Base-by-base conservation (phyloP, 2,888 invertebrate genomes). In the Proisotoma minuta region DNA sequence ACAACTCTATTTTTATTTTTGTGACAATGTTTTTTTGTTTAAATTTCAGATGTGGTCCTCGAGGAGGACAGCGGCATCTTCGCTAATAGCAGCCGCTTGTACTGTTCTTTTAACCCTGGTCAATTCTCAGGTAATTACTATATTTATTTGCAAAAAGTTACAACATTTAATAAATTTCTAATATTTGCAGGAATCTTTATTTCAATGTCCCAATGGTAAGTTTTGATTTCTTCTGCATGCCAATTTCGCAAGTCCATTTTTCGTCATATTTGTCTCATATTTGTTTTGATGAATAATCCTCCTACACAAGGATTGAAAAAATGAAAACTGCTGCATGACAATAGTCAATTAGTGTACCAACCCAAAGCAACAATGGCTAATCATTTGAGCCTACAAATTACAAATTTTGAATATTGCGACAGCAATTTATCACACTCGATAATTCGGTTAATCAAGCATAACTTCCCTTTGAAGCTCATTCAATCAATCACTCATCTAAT, bases 161-260 rank as follows among this genome's bases (percentile, higher is more conserved):
- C 43, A n/a, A 20, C n/a, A 18, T 43, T n/a, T 52, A 52, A 23
- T 49, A 15, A 10, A 39, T 39, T 57, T 57, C 12, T 62, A 47
- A 47, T 62, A 20, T 63, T n/a, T 51, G 51, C 65, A 71, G 69
- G 67, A 72, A 57, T 68, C 66, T 15, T 66, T 74, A 57, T 74
- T 74, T 65, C 73, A 73, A 57, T 74, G 74, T 68, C 74, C 73
- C 50, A 68, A 72, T 60, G 74, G 74, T 74, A 70, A 74, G 74
- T 48, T 28, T 48, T 18, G n/a, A n/a, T n/a, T 39, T 18, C 5
- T 34, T 12, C 15, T 56, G 22, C 10, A 22, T 26, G 49, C 22
- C 28, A n/a, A 12, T 4, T 26, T 39, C 34, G 26, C 43, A 47
- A 53, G n/a, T 34, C 39, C 23, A 53, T 22, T 34, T 8, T 53